Evolutionary conservation across 1,140 invertebrate species (phyloP), one percentile per base, ranked within the genome.

Genomic region (Chymomyza costata): DNA sequence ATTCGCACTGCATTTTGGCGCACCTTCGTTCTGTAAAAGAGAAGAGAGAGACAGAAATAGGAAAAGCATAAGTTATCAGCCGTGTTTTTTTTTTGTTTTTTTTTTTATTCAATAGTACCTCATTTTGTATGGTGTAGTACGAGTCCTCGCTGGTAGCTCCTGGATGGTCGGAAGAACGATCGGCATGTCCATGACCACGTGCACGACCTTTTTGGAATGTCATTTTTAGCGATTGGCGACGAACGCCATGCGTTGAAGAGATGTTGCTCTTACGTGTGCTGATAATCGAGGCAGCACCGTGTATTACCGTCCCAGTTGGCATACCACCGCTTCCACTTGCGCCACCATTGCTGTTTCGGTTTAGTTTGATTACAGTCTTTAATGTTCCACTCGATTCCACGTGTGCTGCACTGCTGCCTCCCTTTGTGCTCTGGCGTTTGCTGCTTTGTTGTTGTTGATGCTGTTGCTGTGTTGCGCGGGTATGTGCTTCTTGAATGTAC

Each of bases 331-430:
- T 52, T 5, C 67, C 49, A 21, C 61, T 31, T 1, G 56, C 39
- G 2, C 68, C 71, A 11, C 69, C 66, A 16, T 65, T 80, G 52
- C 67, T 68, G 69, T 87, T 87, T 6, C 89, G 85, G 49, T 92
- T 91, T 39, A 92, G 67, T 83, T 93, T 92, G 49, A 94, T 94
- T 31, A 94, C 90, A 14, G 92, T 93, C 68, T 94, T 94, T 31
- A 94, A 71, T 0, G 92, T 93, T 1, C 93, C 93, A 2, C 92
- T 92, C 59, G 91, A 93, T 31, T 76, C 86, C 2, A 65, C 50
- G 30, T 85, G 82, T 3, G 58, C 34, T 40, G 55, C 56, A 44
- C 88, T 87, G 34, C 87, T 86, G 6, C 86, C 86, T 13, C 66
- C 81, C 0, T 15, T 44, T 85, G 16, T 85, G 86, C 11, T 87